Conservation (phyloP, 2,797 vertebrate genomes). For the Schizothorax lantsangensis region DNA sequence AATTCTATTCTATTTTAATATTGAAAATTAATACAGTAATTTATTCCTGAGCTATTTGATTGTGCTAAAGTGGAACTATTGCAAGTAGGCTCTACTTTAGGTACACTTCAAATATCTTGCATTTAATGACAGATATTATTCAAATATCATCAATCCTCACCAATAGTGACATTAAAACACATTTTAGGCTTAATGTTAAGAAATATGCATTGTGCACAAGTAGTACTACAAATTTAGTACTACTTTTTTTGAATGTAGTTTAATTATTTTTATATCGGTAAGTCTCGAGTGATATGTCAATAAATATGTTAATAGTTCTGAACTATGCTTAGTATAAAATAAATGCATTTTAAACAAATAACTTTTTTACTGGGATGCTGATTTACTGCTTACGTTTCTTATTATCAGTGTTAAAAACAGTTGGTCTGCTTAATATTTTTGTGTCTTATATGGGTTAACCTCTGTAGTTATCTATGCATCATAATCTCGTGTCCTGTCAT, state of each 20-base stretch:
- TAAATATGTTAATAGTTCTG: not conserved
- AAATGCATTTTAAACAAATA: not conserved
- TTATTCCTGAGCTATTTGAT: not conserved
- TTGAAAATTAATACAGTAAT: not conserved
- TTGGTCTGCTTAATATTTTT: not conserved
- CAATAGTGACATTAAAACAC: not conserved
- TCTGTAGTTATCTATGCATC: not conserved
- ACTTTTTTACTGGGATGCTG: not conserved
- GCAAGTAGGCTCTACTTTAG: not conserved
- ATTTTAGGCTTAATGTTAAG: not conserved
- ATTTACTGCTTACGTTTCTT: not conserved
- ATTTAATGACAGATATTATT: not conserved
- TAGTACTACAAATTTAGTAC: not conserved
- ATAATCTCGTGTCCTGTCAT: not conserved
- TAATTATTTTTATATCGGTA: not conserved
- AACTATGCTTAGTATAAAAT: not conserved
- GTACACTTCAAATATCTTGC: not conserved
- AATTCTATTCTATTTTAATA: not conserved
- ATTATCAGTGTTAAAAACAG: not conserved
- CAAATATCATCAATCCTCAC: not conserved
- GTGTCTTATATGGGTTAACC: not conserved
- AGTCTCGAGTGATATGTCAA: not conserved
- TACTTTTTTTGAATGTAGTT: not conserved
- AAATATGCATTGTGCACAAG: not conserved
- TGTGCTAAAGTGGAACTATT: not conserved